Evolutionary conservation across 2,113 vertebrate genomes (phyloP).

Genomic region (Phylloscopus trochilus): DNA sequence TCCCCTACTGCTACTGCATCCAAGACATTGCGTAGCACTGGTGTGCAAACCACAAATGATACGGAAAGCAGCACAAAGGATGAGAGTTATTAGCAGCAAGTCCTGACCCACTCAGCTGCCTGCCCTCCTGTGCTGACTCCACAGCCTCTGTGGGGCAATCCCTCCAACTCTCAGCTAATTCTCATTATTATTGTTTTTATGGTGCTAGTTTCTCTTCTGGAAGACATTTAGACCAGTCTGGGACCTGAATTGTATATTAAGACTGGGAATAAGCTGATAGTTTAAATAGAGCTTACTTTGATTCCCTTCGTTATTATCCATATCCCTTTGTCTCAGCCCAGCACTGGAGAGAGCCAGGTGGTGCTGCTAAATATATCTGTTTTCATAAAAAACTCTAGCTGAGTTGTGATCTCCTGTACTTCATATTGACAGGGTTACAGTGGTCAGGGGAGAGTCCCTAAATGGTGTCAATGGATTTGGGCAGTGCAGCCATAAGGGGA

Average conservation of each 20-base stretch:
- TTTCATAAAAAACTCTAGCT: background rate
- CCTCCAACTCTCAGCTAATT: background rate
- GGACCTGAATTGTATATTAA: constrained; percentile 20
- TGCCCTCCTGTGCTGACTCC: background rate
- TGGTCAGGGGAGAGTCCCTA: background rate
- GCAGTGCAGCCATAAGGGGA: background rate
- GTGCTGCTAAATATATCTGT: background rate
- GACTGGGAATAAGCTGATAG: constrained; percentile 17
- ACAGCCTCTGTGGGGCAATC: background rate
- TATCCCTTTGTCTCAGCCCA: background rate
- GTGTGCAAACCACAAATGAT: background rate
- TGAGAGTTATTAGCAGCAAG: background rate
- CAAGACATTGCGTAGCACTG: accelerated
- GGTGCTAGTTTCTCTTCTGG: constrained; percentile 2
- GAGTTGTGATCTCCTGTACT: background rate
- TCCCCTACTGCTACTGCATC: background rate
- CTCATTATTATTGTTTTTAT: background rate
- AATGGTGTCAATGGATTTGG: background rate
- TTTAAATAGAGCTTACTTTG: background rate
- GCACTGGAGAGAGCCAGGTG: background rate
- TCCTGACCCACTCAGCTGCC: background rate
- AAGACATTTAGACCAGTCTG: background rate
- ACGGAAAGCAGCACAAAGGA: background rate
- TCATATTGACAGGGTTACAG: background rate
- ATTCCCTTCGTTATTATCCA: background rate